Conservation (phyloP, 2,113 vertebrate species). For the Embiotoca jacksoni region DNA sequence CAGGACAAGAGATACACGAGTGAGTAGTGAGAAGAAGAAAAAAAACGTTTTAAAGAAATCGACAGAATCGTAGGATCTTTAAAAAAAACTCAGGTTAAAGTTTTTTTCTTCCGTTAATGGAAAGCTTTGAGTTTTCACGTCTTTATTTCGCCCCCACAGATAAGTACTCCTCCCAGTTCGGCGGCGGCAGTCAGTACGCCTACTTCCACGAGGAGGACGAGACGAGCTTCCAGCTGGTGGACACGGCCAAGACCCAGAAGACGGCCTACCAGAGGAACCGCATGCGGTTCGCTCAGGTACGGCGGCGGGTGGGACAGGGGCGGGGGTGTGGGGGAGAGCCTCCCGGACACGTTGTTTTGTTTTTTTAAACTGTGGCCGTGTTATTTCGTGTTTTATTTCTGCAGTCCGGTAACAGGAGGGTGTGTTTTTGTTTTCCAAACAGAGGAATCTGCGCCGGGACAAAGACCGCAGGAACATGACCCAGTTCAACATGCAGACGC, state of each 20-base stretch:
- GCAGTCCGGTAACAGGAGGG: background rate
- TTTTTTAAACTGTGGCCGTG: no score
- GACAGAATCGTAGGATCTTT: no score
- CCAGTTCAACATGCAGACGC: conserved; percentile 97
- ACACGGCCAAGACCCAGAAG: conserved; percentile 96
- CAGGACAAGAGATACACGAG: conserved; percentile 99
- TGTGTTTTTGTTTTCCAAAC: conserved; percentile 30
- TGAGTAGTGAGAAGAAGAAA: conserved; percentile 71
- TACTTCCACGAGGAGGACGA: conserved; percentile 99
- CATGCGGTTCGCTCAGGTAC: conserved; percentile 97
- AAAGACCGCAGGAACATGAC: conserved; percentile 96
- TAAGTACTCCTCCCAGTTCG: conserved; percentile 98
- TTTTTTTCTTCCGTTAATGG: no score
- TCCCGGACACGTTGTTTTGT: no score
- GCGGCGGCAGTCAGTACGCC: conserved; percentile 96
- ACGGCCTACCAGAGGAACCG: conserved; percentile 98
- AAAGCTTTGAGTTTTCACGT: no score
- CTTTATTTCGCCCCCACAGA: conserved; percentile 78
- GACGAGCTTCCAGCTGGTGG: conserved; percentile 97
- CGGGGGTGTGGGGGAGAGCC: no score
- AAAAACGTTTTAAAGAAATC: no score
- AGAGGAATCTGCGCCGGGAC: conserved; percentile 97
- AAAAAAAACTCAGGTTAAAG: no score
- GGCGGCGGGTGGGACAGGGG: no score
- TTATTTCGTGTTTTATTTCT: background rate